These are phyloP conservation scores for Brachystomella parvula DNA, from an alignment of 1,140 invertebrate species.

Conservation along the genomic window DNA sequence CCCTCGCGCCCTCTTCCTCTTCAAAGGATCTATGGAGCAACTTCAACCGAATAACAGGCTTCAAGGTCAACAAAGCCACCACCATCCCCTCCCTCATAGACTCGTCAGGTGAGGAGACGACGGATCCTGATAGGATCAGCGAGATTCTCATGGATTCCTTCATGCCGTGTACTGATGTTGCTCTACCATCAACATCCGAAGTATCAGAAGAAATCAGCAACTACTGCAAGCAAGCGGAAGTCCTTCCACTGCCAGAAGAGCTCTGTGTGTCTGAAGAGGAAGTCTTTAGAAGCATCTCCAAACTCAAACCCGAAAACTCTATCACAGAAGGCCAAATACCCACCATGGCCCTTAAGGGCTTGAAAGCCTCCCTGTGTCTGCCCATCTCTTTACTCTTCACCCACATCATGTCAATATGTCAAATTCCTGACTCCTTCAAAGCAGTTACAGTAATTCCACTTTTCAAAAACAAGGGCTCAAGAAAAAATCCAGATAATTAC, in stretches of 20 bases:
- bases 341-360: background rate
- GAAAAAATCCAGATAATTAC: background rate
- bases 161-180: too few species aligned
- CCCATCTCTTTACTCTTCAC: background rate
- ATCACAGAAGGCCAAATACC: background rate
- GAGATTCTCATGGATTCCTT: too few species aligned
- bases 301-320: background rate
- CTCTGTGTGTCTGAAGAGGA: background rate
- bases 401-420: background rate
- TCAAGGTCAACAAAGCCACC: too few species aligned
- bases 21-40: too few species aligned
- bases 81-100: too few species aligned
- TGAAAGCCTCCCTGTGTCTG: background rate
- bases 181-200: too few species aligned
- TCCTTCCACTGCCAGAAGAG: background rate
- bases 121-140: too few species aligned
- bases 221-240: too few species aligned
- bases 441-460: background rate
- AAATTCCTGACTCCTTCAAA: background rate
- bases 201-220: too few species aligned
- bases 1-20: too few species aligned
- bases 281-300: background rate
- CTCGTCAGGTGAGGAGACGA: too few species aligned
- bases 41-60: too few species aligned
- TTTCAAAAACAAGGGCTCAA: background rate